Conservation (phyloP, 2,888 invertebrate genomes). For the Sesia bembeciformis region DNA sequence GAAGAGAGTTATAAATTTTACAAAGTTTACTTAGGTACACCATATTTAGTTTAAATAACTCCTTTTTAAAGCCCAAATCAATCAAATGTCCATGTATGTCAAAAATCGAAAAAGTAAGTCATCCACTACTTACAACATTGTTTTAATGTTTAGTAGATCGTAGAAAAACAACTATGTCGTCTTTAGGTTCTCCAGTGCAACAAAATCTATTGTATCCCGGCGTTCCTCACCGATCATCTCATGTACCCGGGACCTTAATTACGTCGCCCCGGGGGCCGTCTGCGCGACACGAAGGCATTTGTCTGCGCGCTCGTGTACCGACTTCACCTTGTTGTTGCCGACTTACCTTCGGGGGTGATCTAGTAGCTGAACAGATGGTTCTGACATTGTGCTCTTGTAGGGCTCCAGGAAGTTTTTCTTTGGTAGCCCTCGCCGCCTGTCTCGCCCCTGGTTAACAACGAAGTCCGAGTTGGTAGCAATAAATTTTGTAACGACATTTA, state of each 20-base stretch:
- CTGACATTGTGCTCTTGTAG: conserved; percentile 4
- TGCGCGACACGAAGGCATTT: conserved; percentile 53
- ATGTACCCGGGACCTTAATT: conserved; percentile 50
- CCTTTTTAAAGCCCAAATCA: too few species aligned
- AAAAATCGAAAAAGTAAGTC: too few species aligned
- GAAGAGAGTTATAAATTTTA: too few species aligned
- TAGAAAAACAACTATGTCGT: too few species aligned
- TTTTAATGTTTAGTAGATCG: too few species aligned
- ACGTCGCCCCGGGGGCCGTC: conserved; percentile 58
- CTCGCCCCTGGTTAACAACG: too few species aligned
- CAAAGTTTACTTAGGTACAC: too few species aligned
- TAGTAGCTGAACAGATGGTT: conserved; percentile 22
- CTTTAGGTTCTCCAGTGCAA: neutral
- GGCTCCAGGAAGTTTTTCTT: neutral
- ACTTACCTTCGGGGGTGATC: conserved; percentile 30
- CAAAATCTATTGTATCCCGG: neutral
- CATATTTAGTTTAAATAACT: too few species aligned
- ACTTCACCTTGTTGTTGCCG: conserved; percentile 28
- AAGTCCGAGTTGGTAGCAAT: too few species aligned
- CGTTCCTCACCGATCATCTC: conserved; percentile 31
- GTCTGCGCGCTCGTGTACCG: conserved; percentile 28
- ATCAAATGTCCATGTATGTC: too few species aligned
- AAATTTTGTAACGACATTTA: too few species aligned
- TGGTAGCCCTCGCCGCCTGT: neutral
- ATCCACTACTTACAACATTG: too few species aligned